phyloP scores from a whole-genome alignment of 2,888 invertebrate species.

The Stenurella melanura region DNA sequence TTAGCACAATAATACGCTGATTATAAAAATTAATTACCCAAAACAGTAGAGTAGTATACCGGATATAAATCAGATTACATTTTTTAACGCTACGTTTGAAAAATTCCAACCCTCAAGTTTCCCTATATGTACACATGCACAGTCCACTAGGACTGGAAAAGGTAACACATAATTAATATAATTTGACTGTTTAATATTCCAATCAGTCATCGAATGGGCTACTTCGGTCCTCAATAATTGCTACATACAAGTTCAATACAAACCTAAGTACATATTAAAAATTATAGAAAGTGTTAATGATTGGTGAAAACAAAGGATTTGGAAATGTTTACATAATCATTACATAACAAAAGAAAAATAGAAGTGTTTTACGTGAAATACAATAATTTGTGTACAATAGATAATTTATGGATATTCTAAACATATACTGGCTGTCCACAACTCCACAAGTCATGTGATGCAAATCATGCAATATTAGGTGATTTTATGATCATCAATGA shows the following conservation, averaged over 20 bases:
- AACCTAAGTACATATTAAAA: slow-evolving; percentile 1
- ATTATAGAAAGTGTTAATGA: slow-evolving; percentile 19
- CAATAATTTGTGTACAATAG: background rate
- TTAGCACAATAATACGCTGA: too few species aligned
- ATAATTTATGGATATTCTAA: background rate
- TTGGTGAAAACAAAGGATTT: slow-evolving; percentile 8
- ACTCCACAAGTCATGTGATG: background rate
- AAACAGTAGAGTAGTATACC: too few species aligned
- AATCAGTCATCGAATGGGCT: background rate
- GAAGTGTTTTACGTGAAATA: background rate
- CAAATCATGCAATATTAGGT: too few species aligned
- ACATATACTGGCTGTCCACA: background rate
- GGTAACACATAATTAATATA: background rate
- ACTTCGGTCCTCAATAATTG: background rate
- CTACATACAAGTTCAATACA: background rate
- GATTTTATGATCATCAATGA: too few species aligned
- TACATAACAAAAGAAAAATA: slow-evolving; percentile 1
- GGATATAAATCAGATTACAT: too few species aligned
- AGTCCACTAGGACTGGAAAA: background rate
- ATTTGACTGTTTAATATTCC: background rate
- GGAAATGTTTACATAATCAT: slow-evolving; percentile 8
- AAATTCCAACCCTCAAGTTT: background rate
- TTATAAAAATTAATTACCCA: too few species aligned
- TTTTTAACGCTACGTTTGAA: too few species aligned
- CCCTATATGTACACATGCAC: too few species aligned